phyloP scores from a whole-genome alignment of 2,113 vertebrate species.

The Fregata magnificens region DNA sequence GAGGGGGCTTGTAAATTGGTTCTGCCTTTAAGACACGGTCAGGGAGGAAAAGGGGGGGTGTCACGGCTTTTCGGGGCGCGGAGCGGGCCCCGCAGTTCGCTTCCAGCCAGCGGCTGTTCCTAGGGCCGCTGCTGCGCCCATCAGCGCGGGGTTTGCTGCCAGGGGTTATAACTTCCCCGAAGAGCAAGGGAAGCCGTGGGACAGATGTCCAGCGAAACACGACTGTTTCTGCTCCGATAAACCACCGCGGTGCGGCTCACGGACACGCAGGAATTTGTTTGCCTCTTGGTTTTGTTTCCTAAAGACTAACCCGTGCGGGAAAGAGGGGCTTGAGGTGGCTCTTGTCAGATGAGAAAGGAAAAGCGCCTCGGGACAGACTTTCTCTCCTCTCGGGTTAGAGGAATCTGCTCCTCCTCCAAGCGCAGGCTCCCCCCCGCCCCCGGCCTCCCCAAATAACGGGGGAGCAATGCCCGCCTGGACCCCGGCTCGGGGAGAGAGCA shows the following conservation, averaged over 20 bases:
- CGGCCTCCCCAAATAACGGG: neutral
- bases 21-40: neutral
- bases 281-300: neutral
- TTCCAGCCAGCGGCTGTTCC: neutral
- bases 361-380: neutral
- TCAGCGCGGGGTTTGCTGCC: neutral
- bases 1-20: neutral
- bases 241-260: neutral
- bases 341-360: neutral
- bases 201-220: neutral
- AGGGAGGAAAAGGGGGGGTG: neutral
- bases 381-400: neutral
- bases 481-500: neutral
- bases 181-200: neutral
- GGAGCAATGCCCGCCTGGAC: neutral
- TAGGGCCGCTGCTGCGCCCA: neutral
- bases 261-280: neutral
- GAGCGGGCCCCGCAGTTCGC: neutral
- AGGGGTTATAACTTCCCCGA: neutral
- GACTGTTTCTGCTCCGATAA: neutral
- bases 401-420: neutral
- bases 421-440: fast-evolving
- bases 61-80: neutral
- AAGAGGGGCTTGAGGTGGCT: neutral
- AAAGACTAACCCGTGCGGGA: neutral